A percentile compares a stretch with the other conserved stretches of the same genome.
Evolutionary conservation across 30 jellyfish, hydroid and myxozoan species (phyloP).

Genomic region (Turritopsis rubra): DNA sequence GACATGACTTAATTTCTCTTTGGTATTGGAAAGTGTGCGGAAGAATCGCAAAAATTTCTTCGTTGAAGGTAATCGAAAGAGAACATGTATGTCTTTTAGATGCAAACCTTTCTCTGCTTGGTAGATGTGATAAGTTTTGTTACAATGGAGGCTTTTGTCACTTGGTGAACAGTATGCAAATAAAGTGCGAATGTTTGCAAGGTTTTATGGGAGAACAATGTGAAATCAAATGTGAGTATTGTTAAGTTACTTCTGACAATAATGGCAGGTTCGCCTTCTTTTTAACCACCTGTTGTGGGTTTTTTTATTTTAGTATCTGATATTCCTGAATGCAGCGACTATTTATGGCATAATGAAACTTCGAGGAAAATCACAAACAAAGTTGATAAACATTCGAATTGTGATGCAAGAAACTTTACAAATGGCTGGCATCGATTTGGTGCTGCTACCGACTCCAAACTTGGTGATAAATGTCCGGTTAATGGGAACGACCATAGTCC

Average conservation of each 20-base stretch:
- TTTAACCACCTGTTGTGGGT: neutral
- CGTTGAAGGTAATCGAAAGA: too few relatives aligned
- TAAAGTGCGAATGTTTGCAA: neutral
- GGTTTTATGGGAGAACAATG: slow-evolving; percentile 3
- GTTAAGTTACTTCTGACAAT: neutral
- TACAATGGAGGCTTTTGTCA: neutral
- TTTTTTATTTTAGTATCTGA: neutral
- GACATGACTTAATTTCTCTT: too few relatives aligned
- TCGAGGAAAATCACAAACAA: neutral
- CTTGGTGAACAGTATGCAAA: neutral
- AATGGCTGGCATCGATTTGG: slow-evolving; percentile 11
- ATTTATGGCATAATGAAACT: neutral
- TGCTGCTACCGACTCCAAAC: slow-evolving; percentile 18
- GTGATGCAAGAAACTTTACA: slow-evolving; percentile 4
- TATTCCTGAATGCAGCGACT: slow-evolving; percentile 1
- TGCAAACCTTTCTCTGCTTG: neutral
- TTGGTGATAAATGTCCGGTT: neutral
- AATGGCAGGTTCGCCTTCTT: neutral
- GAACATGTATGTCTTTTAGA: neutral
- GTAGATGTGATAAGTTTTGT: neutral
- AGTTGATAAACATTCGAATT: neutral
- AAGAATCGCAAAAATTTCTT: too few relatives aligned
- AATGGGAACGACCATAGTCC: neutral
- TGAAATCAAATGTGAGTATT: neutral
- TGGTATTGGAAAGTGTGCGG: too few relatives aligned